Evolutionary conservation across 2,113 vertebrate species (phyloP).

Genomic region (Neodon shergylaensis): DNA sequence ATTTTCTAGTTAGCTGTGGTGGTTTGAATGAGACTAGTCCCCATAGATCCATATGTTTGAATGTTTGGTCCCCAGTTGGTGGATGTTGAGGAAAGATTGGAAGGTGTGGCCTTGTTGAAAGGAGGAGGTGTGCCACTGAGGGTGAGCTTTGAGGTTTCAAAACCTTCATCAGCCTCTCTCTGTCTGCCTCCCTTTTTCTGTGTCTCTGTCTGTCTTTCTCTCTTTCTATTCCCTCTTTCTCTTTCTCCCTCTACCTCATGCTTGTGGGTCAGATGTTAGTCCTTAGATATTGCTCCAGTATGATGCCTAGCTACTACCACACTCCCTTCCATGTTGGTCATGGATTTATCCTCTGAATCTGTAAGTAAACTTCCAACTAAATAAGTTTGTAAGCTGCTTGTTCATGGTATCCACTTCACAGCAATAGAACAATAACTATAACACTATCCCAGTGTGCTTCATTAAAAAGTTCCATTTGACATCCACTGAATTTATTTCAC

Average conservation of each 20-base stretch:
- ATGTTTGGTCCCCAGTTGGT: neutral
- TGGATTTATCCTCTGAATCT: neutral
- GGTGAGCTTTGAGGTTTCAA: neutral
- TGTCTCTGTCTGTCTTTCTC: neutral
- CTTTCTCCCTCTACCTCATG: neutral
- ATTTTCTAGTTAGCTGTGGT: neutral
- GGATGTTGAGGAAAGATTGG: neutral
- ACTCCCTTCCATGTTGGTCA: neutral
- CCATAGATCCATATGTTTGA: neutral
- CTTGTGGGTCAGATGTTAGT: neutral
- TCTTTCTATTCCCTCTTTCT: too few relatives aligned
- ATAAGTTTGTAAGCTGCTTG: neutral
- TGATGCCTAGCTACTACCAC: neutral
- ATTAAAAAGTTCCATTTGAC: neutral
- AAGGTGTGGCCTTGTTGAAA: neutral
- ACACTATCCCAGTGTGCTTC: neutral
- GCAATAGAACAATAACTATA: neutral
- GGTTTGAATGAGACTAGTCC: neutral
- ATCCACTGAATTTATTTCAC: neutral
- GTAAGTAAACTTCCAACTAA: neutral
- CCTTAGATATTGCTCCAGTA: neutral
- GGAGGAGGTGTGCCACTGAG: neutral
- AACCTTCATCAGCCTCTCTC: neutral
- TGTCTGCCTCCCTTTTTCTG: too few relatives aligned
- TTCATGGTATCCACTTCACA: neutral